A percentile compares a stretch with the other conserved stretches of the same genome.
phyloP scores from a whole-genome alignment of 2,888 invertebrate genomes.

The Hirtodrosophila histrioides region DNA sequence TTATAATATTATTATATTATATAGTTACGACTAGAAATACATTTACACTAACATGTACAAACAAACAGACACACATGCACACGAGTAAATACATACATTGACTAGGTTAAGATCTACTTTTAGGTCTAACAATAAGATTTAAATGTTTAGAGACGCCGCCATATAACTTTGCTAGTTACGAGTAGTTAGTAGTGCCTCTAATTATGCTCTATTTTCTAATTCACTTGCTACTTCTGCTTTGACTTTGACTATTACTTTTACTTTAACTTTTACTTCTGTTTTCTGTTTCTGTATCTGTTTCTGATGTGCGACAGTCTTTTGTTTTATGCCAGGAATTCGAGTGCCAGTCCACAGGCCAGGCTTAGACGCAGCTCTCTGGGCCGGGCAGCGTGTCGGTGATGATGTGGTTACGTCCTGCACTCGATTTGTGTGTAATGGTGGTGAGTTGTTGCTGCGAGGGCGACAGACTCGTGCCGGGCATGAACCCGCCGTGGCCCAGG shows the following conservation, averaged over 20 bases:
- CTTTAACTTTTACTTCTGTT: conserved; percentile 23
- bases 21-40: conserved; percentile 52
- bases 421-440: conserved; percentile 83
- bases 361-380: conserved; percentile 94
- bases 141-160: conserved; percentile 36
- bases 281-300: conserved; percentile 44
- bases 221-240: conserved; percentile 16
- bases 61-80: conserved; percentile 53
- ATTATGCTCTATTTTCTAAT: too few species aligned
- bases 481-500: conserved; percentile 63
- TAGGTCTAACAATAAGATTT: conserved; percentile 56
- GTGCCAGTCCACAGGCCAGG: conserved; percentile 13
- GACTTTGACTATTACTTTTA: conserved; percentile 7
- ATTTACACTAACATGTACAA: conserved; percentile 73
- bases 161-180: conserved; percentile 43
- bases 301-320: conserved; percentile 79
- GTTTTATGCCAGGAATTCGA: conserved; percentile 59
- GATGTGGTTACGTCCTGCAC: conserved; percentile 89
- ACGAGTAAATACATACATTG: conserved; percentile 59
- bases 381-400: conserved; percentile 94
- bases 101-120: conserved; percentile 54
- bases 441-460: conserved; percentile 63
- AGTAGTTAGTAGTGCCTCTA: conserved; percentile 34
- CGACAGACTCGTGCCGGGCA: conserved; percentile 62
- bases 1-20: conserved; percentile 9